These are phyloP conservation scores for Cervus canadensis DNA, from an alignment of 2,113 vertebrate species.

Conservation along the genomic window DNA sequence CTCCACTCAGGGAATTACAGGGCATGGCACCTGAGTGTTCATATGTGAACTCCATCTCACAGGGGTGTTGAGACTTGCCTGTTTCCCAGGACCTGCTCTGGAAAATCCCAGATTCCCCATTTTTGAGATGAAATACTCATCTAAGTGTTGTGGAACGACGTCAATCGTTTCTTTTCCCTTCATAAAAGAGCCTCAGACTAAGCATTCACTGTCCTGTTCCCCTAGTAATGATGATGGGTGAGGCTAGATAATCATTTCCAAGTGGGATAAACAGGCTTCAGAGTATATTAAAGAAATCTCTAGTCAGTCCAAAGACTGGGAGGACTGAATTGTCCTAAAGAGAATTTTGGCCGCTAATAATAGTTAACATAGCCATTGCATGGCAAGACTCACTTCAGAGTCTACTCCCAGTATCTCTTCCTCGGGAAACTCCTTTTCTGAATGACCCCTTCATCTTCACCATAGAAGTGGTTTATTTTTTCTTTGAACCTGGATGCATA, in stretches of 20 bases:
- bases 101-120: conserved; percentile 30
- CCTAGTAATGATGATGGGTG: neutral
- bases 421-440: neutral
- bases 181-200: conserved; percentile 43
- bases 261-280: conserved; percentile 57
- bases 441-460: neutral
- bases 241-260: conserved; percentile 54
- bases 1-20: neutral
- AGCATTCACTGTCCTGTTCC: conserved; percentile 50
- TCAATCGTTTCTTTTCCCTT: conserved; percentile 47
- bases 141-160: conserved; percentile 29
- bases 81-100: conserved; percentile 23
- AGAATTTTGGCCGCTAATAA: neutral
- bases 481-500: neutral
- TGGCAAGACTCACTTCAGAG: neutral
- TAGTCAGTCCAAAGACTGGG: neutral
- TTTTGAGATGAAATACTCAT: conserved; percentile 6
- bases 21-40: neutral
- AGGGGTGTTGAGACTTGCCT: neutral
- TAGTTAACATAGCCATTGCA: neutral
- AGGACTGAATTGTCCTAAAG: neutral
- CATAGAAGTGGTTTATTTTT: neutral
- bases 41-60: neutral
- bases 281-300: conserved; percentile 37
- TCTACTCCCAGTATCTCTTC: neutral